Evolutionary conservation across 2,797 vertebrate genomes (phyloP).

Genomic region (Callimico goeldii): DNA sequence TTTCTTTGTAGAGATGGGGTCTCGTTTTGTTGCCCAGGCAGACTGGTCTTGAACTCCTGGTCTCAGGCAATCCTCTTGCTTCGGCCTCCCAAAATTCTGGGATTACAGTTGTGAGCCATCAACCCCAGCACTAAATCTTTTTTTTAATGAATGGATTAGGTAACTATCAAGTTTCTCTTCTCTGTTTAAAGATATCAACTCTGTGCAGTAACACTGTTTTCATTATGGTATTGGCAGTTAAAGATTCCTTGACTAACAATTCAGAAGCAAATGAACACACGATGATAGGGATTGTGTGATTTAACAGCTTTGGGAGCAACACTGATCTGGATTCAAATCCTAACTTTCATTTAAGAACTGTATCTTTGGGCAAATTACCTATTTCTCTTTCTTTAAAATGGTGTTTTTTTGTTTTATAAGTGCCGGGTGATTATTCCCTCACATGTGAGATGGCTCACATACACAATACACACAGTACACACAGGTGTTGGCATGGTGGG

Average conservation of each 20-base stretch:
- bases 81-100: not conserved
- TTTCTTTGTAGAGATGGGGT: not conserved
- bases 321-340: not conserved
- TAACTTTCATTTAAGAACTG: not conserved
- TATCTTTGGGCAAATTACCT: not conserved
- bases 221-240: not conserved
- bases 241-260: not conserved
- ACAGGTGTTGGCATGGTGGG: not conserved
- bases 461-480: conserved; percentile 44
- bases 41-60: not conserved
- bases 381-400: conserved; percentile 13
- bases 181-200: not conserved
- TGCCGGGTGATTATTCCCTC: conserved; percentile 61
- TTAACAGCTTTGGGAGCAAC: not conserved
- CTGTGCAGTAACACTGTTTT: not conserved
- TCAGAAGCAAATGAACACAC: not conserved
- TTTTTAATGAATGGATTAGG: not conserved
- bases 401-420: not conserved
- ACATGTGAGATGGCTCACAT: not conserved
- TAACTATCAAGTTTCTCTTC: not conserved
- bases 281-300: not conserved
- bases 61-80: not conserved
- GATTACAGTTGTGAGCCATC: not conserved
- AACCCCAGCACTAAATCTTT: not conserved
- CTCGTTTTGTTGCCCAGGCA: not conserved